Evolutionary conservation across 2,888 invertebrate species (phyloP).

Genomic region (Mamestra brassicae): DNA sequence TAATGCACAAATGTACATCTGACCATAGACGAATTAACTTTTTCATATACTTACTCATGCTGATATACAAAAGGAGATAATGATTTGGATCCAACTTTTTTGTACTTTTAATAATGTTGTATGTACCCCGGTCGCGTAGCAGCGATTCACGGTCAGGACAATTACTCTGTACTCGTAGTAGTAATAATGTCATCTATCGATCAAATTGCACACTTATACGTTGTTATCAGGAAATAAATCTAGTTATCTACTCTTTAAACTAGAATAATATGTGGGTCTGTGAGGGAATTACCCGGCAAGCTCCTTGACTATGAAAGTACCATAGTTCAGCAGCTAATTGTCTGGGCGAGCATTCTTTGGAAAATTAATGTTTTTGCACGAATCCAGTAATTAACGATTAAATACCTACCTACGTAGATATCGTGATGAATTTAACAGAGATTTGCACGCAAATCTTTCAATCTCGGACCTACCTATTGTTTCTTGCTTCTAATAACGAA

Average conservation of each 20-base stretch:
- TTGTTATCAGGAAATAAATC: background rate
- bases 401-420: background rate
- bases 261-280: background rate
- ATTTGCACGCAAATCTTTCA: constrained; percentile 36
- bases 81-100: background rate
- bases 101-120: constrained; percentile 3
- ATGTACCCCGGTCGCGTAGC: constrained; percentile 30
- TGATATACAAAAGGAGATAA: background rate
- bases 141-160: constrained; percentile 25
- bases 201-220: constrained; percentile 1
- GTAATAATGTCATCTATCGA: constrained; percentile 44
- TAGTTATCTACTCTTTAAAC: constrained; percentile 4
- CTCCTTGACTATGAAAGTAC: constrained; percentile 1
- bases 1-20: background rate
- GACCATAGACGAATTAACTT: too few relatives aligned
- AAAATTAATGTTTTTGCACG: background rate
- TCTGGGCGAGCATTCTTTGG: background rate
- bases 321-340: background rate
- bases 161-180: constrained; percentile 3
- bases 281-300: constrained; percentile 1
- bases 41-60: too few relatives aligned
- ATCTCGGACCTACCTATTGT: background rate
- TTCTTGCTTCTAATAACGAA: constrained; percentile 5
- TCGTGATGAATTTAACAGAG: background rate
- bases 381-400: background rate